These are phyloP conservation scores for Rynchops niger DNA, from an alignment of 2,113 vertebrate species.

Conservation along the genomic window DNA sequence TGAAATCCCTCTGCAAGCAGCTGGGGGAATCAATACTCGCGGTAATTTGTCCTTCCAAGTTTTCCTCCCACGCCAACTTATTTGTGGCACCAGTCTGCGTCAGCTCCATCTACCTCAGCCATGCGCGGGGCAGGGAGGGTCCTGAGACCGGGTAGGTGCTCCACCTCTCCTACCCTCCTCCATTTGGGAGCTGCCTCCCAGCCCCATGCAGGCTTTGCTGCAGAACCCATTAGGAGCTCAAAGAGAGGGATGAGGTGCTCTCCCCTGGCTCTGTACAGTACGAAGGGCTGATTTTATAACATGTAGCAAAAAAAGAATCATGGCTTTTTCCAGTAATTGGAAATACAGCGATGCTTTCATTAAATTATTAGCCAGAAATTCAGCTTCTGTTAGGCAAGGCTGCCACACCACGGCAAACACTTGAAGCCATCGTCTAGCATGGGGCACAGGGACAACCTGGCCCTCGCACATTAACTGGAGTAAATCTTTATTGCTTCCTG, in stretches of 20 bases:
- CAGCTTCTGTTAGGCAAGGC: neutral
- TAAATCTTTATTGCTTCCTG: neutral
- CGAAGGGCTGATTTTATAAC: slow-evolving; percentile 20
- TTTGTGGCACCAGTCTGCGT: neutral
- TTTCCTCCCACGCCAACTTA: slow-evolving; percentile 12
- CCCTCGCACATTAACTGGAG: neutral
- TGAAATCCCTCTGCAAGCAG: slow-evolving; percentile 73
- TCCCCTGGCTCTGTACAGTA: neutral
- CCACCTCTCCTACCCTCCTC: neutral
- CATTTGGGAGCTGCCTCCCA: neutral
- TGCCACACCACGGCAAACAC: neutral
- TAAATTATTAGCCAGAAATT: slow-evolving; percentile 49
- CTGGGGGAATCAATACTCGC: slow-evolving; percentile 10
- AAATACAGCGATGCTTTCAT: slow-evolving; percentile 21
- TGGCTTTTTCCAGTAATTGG: slow-evolving; percentile 30
- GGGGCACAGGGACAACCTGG: neutral
- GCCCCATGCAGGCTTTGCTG: neutral
- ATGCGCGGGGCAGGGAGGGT: neutral
- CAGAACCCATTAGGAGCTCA: neutral
- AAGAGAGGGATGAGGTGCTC: neutral
- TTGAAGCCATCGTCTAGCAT: neutral
- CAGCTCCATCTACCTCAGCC: neutral
- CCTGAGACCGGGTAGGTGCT: neutral
- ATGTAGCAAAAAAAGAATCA: slow-evolving; percentile 14
- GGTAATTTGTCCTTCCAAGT: slow-evolving; percentile 57